Percentiles rank a stretch among this genome's conserved stretches.
phyloP scores from a whole-genome alignment of 2,888 invertebrate genomes.

The Lordiphosa andalusiaca region DNA sequence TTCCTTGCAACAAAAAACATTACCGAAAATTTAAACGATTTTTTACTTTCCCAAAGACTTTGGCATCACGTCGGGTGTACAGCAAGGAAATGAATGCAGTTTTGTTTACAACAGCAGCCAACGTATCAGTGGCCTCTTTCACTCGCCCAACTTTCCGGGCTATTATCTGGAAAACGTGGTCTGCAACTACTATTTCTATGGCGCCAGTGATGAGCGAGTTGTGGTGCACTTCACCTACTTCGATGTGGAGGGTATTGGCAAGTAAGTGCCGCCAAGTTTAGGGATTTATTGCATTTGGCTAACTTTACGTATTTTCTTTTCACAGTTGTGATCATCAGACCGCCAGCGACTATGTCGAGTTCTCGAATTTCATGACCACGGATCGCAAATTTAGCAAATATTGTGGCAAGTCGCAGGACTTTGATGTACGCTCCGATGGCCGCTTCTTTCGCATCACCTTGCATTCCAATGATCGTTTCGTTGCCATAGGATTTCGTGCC shows the following conservation, averaged over 20 bases:
- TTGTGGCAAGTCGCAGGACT: slow-evolving; percentile 87
- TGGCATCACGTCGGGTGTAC: slow-evolving; percentile 91
- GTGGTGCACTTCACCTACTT: slow-evolving; percentile 93
- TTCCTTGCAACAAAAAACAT: too few relatives aligned
- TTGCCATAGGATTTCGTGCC: slow-evolving; percentile 96
- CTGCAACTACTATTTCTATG: slow-evolving; percentile 95
- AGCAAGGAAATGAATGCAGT: slow-evolving; percentile 89
- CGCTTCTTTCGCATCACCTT: slow-evolving; percentile 97
- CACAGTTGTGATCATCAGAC: slow-evolving; percentile 92
- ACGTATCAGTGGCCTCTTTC: slow-evolving; percentile 88
- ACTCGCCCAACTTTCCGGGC: slow-evolving; percentile 94
- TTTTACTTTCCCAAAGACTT: slow-evolving; percentile 85
- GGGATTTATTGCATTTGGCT: neutral
- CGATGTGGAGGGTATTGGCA: slow-evolving; percentile 95
- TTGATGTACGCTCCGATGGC: slow-evolving; percentile 92
- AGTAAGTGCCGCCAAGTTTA: slow-evolving; percentile 84
- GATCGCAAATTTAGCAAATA: slow-evolving; percentile 94
- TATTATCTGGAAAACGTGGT: slow-evolving; percentile 93
- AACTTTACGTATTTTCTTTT: too few relatives aligned
- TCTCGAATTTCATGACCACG: slow-evolving; percentile 94
- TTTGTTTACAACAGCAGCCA: slow-evolving; percentile 93
- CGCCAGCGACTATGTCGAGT: slow-evolving; percentile 97
- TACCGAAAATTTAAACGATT: too few relatives aligned
- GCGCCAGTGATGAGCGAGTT: slow-evolving; percentile 88
- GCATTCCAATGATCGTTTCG: slow-evolving; percentile 94